phyloP scores from a whole-genome alignment of 2,888 invertebrate species.

The Nomada ferruginata region DNA sequence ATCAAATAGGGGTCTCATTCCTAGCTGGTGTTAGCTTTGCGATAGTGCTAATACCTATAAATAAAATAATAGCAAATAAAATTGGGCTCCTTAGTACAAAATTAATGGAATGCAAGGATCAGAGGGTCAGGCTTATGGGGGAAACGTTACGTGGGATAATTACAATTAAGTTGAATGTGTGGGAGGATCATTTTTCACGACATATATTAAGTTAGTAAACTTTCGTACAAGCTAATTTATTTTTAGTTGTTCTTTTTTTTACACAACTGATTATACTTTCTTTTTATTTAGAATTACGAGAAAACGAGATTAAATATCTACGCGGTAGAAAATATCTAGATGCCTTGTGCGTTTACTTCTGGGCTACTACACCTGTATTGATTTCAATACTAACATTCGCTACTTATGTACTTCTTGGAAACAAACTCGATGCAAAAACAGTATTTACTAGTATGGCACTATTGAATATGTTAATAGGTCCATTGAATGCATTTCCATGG shows the following conservation, averaged over 20 bases:
- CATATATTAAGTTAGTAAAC: conserved; percentile 88
- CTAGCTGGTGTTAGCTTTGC: conserved; percentile 95
- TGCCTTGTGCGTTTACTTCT: conserved; percentile 98
- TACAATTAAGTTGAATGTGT: conserved; percentile 95
- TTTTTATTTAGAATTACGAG: conserved; percentile 86
- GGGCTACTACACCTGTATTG: conserved; percentile 98
- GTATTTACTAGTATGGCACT: conserved; percentile 97
- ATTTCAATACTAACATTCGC: conserved; percentile 94
- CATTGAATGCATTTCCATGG: conserved; percentile 99
- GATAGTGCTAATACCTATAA: conserved; percentile 95
- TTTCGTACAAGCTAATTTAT: conserved; percentile 30
- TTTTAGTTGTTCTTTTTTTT: conserved; percentile 29
- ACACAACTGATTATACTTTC: background rate
- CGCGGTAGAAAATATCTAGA: conserved; percentile 97
- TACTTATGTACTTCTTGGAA: conserved; percentile 91
- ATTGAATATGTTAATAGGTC: conserved; percentile 97
- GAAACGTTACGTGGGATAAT: conserved; percentile 95
- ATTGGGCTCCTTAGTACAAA: conserved; percentile 94
- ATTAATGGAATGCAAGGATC: conserved; percentile 96
- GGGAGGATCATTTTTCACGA: conserved; percentile 94
- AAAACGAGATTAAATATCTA: conserved; percentile 90
- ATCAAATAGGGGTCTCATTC: conserved; percentile 95
- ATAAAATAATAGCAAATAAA: conserved; percentile 94
- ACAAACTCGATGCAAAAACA: conserved; percentile 93
- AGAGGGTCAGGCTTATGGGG: conserved; percentile 93